phyloP scores from a whole-genome alignment of 2,113 vertebrate species.

The Rhabdornis inornatus region DNA sequence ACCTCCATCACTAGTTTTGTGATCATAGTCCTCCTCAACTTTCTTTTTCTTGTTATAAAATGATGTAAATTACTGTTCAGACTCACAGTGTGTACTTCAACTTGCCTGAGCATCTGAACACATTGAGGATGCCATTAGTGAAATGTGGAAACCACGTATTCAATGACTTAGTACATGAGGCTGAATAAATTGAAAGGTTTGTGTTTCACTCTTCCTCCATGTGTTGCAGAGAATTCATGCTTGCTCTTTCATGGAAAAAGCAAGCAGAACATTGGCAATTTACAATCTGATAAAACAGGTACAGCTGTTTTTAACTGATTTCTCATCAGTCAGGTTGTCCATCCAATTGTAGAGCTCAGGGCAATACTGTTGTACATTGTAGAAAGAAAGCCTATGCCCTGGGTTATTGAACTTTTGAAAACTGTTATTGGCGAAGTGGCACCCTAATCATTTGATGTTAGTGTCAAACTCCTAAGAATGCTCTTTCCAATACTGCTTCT shows the following conservation, averaged over 20 bases:
- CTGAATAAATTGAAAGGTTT: neutral
- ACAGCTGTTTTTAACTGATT: neutral
- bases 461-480: neutral
- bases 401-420: neutral
- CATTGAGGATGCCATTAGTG: neutral
- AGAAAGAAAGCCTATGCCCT: neutral
- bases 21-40: neutral
- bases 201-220: fast-evolving
- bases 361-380: fast-evolving
- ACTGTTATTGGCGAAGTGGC: neutral
- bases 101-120: neutral
- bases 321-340: neutral
- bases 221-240: neutral
- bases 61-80: neutral
- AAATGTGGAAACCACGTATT: neutral
- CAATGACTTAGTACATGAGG: neutral
- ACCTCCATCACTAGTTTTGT: neutral
- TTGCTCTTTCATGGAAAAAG: fast-evolving
- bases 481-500: neutral
- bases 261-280: neutral
- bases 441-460: neutral
- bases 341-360: neutral
- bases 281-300: neutral
- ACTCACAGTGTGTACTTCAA: neutral
- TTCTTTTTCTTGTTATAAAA: neutral